Evolutionary conservation across 2,888 invertebrate species (phyloP), one percentile per base, ranked within the genome.

Genomic region (Sialis lutaria): DNA sequence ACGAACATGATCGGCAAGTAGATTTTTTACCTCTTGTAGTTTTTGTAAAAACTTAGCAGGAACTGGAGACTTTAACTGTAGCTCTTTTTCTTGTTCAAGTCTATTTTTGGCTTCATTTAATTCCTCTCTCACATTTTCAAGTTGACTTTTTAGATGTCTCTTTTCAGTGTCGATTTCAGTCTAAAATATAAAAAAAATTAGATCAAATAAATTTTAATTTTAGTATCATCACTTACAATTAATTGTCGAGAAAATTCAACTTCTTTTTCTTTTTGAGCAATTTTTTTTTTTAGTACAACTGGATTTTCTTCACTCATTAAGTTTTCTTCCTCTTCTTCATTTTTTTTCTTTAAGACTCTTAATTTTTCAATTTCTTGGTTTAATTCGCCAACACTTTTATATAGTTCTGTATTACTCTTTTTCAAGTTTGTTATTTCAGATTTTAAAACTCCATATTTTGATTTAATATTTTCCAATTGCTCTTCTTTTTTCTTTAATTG

Each of bases 81-180:
- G 52, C 6, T 53, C 53, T 40, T 48, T 48, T 41, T 54, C 49
- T 33, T 43, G 44, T 12, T 47, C 10, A 8, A 59, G 53, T 32
- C 66, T 63, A 7, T 60, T 58, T 42, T 55, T 57, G 1, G 57
- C 54, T 6, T 51, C 43, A 1, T 55, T 44, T 30, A 74, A 52
- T 49, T 65, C 67, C 51, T 64, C 56, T 60, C 59, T 63, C 7
- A 72, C 58, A 0, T 62, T 57, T 2, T 64, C 59, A 5, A 71
- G 62, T 55, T 72, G 67, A 7, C 62, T 63, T 6, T 64, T 60
- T 40, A 72, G 54, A 12, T 66, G 63, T 0, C 57, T 55, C 47
- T 67, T 68, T 52, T 72, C 71, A 37, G 61, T 59, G 51, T 70
- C 68, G 33, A 72, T 61, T 55, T 72, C 70, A 32, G 10, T n/a